These are phyloP conservation scores for Glareola pratincola DNA, from an alignment of 2,113 vertebrate genomes.

Conservation along the genomic window DNA sequence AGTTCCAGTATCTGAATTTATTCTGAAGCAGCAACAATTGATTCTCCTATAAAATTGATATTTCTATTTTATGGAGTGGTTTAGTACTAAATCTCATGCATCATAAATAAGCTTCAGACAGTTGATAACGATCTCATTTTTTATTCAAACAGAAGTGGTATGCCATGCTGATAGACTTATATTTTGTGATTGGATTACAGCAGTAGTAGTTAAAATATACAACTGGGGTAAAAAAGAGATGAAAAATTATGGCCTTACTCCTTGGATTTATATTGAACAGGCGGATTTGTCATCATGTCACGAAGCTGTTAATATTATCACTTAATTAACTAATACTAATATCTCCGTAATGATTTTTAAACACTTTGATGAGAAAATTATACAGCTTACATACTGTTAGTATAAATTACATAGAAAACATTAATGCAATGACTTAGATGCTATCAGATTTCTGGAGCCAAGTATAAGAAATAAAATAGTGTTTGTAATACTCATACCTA, in stretches of 20 bases:
- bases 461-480: background rate
- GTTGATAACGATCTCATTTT: conserved; percentile 24
- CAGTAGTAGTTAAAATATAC: conserved; percentile 15
- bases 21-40: background rate
- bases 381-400: background rate
- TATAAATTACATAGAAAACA: background rate
- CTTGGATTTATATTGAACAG: background rate
- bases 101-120: conserved; percentile 34
- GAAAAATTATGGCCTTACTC: background rate
- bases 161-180: conserved; percentile 5
- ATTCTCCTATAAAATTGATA: background rate
- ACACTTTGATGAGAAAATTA: conserved; percentile 28
- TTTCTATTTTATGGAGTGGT: background rate
- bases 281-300: background rate
- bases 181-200: conserved; percentile 14
- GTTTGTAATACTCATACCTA: conserved; percentile 77
- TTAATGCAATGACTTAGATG: background rate
- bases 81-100: conserved; percentile 28
- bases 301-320: conserved; percentile 27
- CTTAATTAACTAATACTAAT: conserved; percentile 47
- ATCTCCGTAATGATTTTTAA: conserved; percentile 30
- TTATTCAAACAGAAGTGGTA: conserved; percentile 22
- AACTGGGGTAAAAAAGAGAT: background rate
- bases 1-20: background rate
- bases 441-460: background rate